Base-by-base conservation (phyloP, 2,888 invertebrate species). In the Scaptomyza reducta region DNA sequence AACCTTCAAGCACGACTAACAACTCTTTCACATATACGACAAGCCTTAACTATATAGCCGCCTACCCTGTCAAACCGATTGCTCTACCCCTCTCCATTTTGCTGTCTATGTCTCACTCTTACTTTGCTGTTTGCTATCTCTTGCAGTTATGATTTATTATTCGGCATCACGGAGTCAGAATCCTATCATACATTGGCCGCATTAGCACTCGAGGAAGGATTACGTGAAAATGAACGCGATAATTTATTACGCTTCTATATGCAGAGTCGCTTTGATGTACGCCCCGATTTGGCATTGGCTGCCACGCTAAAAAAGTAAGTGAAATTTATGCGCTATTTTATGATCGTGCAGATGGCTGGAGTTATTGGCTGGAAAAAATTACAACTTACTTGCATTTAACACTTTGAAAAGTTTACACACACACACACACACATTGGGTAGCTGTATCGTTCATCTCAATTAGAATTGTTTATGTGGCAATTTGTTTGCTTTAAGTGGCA, bases 91-190 rank as follows among this genome's bases (percentile, higher is more conserved):
- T 13, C 51, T 33, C 10, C 3, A 10, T 31, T 31, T 31, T 10
- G 10, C 10, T 31, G 10, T 31, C 10, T 31, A 22, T 27, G 47
- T 18, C 18, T 22, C 44, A 22, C 51, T 31, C 33, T 44, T 49
- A 33, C 42, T n/a, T 47, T 59, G 29, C 40, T 57, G 25, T 59
- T 73, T 58, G 58, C 77, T 74, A 74, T 71, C 62, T 79, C 45
- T 79, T 90, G 50, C 91, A 96, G 96, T 84, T 97, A 96, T 91
- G 97, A 97, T 91, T 92, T 98, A 74, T 93, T 98, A 91, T 96
- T 96, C 87, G 98, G 98, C 22, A 94, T 97, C 57, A 96, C 97
- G 16, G 96, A 97, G 91, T 92, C 95, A 74, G 97, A 97, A 90
- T 95, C 95, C 82, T 95, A 96, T 89, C 95, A 96, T 89, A 93